phyloP scores from a whole-genome alignment of 2,888 invertebrate genomes.

The Melipona beecheii region DNA sequence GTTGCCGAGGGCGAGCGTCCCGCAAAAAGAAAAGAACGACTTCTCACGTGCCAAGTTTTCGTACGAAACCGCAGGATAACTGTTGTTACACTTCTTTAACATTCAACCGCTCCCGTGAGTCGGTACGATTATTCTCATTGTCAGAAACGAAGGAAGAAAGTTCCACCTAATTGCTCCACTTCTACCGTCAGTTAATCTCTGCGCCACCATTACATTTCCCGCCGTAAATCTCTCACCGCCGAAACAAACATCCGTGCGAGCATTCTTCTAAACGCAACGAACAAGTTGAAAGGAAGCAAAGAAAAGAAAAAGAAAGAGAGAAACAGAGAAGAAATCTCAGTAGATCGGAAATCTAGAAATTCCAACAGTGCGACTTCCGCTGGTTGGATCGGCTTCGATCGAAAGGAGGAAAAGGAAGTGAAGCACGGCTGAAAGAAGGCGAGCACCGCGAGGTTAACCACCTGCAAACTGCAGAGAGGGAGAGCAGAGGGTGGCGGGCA shows the following conservation, averaged over 20 bases:
- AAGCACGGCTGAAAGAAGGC: not conserved
- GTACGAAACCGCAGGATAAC: no score
- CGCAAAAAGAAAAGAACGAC: no score
- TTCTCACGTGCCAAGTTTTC: no score
- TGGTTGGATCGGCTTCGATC: not conserved
- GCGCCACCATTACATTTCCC: not conserved
- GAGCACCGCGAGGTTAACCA: constrained; percentile 69
- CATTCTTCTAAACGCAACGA: not conserved
- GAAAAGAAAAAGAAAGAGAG: not conserved
- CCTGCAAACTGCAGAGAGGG: constrained; percentile 73
- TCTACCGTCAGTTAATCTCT: not conserved
- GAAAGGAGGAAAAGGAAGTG: not conserved
- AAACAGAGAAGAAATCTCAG: not conserved
- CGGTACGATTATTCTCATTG: no score
- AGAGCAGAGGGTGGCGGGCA: constrained; percentile 46
- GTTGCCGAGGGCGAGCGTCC: no score
- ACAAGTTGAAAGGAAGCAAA: not conserved
- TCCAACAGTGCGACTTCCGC: not conserved
- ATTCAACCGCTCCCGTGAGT: no score
- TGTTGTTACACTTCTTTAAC: no score
- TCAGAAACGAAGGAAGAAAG: no score
- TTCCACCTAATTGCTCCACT: not conserved
- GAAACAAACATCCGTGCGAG: not conserved
- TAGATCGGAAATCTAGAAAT: not conserved
- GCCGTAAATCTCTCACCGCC: not conserved